Evolutionary conservation across 2,113 vertebrate species (phyloP).

Genomic region (Scomber scombrus): DNA sequence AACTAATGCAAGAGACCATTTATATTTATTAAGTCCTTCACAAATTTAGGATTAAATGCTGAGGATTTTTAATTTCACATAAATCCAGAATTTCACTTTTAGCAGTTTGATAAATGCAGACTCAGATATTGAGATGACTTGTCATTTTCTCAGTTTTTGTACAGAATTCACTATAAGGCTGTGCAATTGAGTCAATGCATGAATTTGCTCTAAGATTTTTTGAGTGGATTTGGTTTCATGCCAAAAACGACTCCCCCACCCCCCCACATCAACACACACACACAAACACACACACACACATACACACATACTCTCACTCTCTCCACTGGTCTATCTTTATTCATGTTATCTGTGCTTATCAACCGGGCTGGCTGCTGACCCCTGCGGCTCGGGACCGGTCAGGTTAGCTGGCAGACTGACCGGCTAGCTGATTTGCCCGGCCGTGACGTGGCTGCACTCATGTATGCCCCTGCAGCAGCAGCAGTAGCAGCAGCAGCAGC

Average conservation of each 20-base stretch:
- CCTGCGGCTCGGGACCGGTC: conserved; percentile 33
- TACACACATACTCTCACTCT: not conserved
- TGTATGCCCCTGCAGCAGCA: conserved; percentile 50
- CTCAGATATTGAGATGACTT: too few species aligned
- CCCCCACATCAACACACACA: not conserved
- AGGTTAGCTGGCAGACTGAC: conserved; percentile 50
- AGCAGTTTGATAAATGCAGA: too few species aligned
- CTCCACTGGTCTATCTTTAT: conserved; percentile 46
- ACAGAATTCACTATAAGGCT: too few species aligned
- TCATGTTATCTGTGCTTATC: conserved; percentile 31
- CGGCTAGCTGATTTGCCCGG: conserved; percentile 23
- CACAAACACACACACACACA: conserved; percentile 11
- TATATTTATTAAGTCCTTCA: too few species aligned
- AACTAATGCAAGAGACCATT: too few species aligned
- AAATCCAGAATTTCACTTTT: too few species aligned
- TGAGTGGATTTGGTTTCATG: conserved; percentile 21
- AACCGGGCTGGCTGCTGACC: conserved; percentile 46
- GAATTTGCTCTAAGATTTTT: not conserved
- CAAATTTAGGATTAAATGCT: too few species aligned
- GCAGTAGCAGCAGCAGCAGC: conserved; percentile 45
- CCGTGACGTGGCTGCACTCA: conserved; percentile 20
- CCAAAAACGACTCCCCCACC: not conserved
- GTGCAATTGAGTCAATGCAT: conserved; percentile 1
- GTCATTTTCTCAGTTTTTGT: too few species aligned
- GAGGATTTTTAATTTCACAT: too few species aligned